Evolutionary conservation across 2,113 vertebrate genomes (phyloP).

Genomic region (Lathamus discolor): DNA sequence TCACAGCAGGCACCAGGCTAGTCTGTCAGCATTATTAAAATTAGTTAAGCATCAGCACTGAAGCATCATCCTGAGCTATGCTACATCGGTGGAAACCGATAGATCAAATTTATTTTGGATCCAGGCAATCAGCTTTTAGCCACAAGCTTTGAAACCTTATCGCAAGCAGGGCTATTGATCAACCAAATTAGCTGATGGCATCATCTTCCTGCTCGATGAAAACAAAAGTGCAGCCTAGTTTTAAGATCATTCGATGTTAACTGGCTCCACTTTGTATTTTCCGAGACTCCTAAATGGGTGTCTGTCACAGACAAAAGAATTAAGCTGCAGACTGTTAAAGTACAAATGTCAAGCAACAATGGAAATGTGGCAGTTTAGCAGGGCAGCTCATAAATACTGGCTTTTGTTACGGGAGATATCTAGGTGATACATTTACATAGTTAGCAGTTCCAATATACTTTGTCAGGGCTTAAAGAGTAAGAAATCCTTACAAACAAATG

Average conservation of each 20-base stretch:
- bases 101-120: constrained; percentile 66
- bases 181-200: constrained; percentile 53
- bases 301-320: constrained; percentile 37
- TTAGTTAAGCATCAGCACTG: constrained; percentile 49
- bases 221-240: constrained; percentile 47
- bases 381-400: not conserved
- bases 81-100: constrained; percentile 53
- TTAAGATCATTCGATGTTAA: constrained; percentile 59
- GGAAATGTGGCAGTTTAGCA: constrained; percentile 6
- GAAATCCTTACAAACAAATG: not conserved
- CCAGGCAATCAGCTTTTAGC: constrained; percentile 56
- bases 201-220: constrained; percentile 29
- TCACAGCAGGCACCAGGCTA: constrained; percentile 42
- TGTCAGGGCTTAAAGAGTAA: not conserved
- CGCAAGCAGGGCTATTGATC: constrained; percentile 56
- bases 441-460: not conserved
- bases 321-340: not conserved
- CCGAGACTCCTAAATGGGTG: constrained; percentile 1
- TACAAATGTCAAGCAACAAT: not conserved
- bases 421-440: not conserved
- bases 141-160: constrained; percentile 62
- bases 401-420: not conserved
- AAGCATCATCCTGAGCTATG: constrained; percentile 24
- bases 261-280: constrained; percentile 48
- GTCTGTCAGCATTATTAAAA: constrained; percentile 45